Base-by-base conservation (phyloP, 2,888 invertebrate species). In the Trissonchulus latispiculum region DNA sequence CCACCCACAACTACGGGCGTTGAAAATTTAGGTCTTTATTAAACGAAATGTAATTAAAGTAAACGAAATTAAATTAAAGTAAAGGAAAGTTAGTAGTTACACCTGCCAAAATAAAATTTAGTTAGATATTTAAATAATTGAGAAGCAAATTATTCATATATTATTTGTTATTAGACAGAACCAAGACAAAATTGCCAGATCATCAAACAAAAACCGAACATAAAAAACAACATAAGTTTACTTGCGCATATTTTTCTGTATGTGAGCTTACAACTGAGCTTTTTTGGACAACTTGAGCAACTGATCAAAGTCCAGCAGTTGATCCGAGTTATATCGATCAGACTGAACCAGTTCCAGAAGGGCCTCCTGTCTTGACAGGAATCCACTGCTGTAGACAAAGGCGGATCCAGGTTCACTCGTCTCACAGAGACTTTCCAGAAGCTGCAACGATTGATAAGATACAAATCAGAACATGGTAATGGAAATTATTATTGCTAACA, bases 311-410 rank as follows among this genome's bases (percentile, higher is more conserved):
- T 88, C 86, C 75, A 89, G 86, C 80, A 88, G 86, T 35, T 84
- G 83, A 33, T 90, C 84, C 69, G 88, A 15, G 48, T 15, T 48
- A 48, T 48, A 87, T 77, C 89, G 86, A 74, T 88, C 31, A 36
- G 70, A 86, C n/a, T 87, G 85, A 18, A 91, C 83, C 36, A 91
- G 83, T 80, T 90, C 90, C 70, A 90, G 84, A 84, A 90, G 86
- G 1, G 90, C 89, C 80, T 90, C 89, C 81, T 91, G 90, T 59
- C 90, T 85, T 82, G 91, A 90, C 75, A 88, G 88, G 76, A 85
- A 84, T 32, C 84, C 64, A 36, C 70, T 71, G 70, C 61, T 72
- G 8, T 67, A 29, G 29, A 62, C 48, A 48, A 64, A n/a, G n/a
- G n/a, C n/a, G n/a, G n/a, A n/a, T n/a, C n/a, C n/a, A n/a, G n/a